Evolutionary conservation across 2,888 invertebrate genomes (phyloP).

Genomic region (Glaucopsyche alexis): DNA sequence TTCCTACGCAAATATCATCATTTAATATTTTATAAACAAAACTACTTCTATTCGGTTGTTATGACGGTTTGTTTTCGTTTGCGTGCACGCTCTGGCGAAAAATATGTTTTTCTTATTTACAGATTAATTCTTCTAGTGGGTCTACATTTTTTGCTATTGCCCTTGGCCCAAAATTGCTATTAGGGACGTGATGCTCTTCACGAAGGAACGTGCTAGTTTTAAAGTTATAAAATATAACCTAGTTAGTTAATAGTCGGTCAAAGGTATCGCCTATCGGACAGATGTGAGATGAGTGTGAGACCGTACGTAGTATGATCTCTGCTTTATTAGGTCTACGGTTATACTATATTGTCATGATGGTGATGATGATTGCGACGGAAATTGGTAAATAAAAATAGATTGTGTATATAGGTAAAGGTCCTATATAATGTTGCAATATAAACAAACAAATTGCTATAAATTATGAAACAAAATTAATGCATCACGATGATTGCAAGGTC

Average conservation of each 20-base stretch:
- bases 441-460: conserved; percentile 5
- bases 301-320: too few relatives aligned
- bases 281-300: too few relatives aligned
- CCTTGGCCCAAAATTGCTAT: not conserved
- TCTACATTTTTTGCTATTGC: not conserved
- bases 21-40: not conserved
- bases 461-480: conserved; percentile 8
- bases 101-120: conserved; percentile 8
- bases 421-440: conserved; percentile 14
- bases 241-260: too few relatives aligned
- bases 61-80: not conserved
- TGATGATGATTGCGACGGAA: not conserved
- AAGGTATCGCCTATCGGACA: too few relatives aligned
- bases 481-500: conserved; percentile 20
- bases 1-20: not conserved
- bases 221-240: too few relatives aligned
- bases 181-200: too few relatives aligned
- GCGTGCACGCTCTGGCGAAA: not conserved
- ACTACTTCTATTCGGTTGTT: conserved; percentile 26
- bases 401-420: not conserved
- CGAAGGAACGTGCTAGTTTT: too few relatives aligned
- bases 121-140: conserved; percentile 6
- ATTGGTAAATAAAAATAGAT: conserved; percentile 13
- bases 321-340: too few relatives aligned
- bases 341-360: too few relatives aligned